Conservation (phyloP, 2,113 vertebrate species). For the Naja naja region DNA sequence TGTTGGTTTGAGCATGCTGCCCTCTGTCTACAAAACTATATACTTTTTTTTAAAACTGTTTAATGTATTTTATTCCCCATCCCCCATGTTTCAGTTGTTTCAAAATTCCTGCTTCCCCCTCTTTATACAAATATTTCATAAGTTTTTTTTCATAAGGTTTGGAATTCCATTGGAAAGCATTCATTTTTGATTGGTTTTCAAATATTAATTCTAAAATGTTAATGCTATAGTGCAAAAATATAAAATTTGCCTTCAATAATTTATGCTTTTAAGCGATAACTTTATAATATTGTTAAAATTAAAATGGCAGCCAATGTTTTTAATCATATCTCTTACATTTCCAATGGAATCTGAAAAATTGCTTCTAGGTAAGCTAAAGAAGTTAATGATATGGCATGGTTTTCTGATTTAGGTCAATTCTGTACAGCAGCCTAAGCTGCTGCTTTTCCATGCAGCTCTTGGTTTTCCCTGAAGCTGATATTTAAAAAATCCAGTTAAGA, state of each 20-base stretch:
- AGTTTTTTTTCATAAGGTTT: background rate
- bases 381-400: background rate
- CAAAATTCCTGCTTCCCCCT: background rate
- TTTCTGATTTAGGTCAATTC: background rate
- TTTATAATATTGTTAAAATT: background rate
- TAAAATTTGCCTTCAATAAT: background rate
- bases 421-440: background rate
- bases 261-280: background rate
- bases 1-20: constrained; percentile 70
- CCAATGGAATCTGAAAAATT: background rate
- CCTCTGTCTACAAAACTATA: constrained; percentile 68
- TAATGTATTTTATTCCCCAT: background rate
- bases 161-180: background rate
- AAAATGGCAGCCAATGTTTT: background rate
- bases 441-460: background rate
- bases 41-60: constrained; percentile 11
- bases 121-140: background rate
- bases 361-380: background rate
- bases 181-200: background rate
- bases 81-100: background rate
- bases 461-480: background rate
- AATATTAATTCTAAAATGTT: background rate
- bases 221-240: background rate
- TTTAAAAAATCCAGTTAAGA: background rate
- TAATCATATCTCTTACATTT: background rate